Base-by-base conservation (phyloP, 2,888 invertebrate species). In the Minunthozetes semirufus region DNA sequence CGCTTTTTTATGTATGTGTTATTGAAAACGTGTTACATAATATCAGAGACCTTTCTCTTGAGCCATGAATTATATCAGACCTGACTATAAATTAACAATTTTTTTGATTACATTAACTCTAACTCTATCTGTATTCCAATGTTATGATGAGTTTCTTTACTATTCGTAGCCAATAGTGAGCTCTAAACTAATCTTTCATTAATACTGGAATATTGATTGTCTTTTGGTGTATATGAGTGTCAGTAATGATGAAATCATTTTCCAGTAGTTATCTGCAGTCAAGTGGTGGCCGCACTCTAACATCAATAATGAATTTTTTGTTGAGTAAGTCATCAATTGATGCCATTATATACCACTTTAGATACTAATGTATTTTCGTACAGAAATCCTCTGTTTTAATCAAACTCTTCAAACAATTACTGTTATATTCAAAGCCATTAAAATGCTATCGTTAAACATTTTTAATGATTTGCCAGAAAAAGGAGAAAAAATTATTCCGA, bases 261-360 rank as follows among this genome's bases (percentile, higher is more conserved):
- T 42, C 42, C 56, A 56, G 56, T 56, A 56, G 56, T 56, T 56
- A 22, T 56, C 56, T 56, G 56, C 25, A 22, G 13, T 22, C 25
- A 56, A 48, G 50, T 50, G n/a, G 0, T 50, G 25, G 42, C 42
- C 8, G 1, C 1, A 13, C 42, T 42, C 11, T 56, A 22, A 56
- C 56, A 56, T 56, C 56, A 56, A 56, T 56, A 56, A 56, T 56
- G 56, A 56, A 56, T 56, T 56, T 56, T 50, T 50, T 50, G 19
- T 56, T 19, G 56, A 56, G 22, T 22, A 56, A 56, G 56, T 19
- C 56, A 56, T 56, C 56, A 56, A 56, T 56, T 56, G 56, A 9
- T 56, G 22, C 3, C 56, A 56, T 56, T 56, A 6, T 56, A 22
- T 19, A 56, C 25, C 56, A 22, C 19, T 56, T 56, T 56, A 42